Conservation (phyloP, 2,113 vertebrate genomes). For the Pipa parva region DNA sequence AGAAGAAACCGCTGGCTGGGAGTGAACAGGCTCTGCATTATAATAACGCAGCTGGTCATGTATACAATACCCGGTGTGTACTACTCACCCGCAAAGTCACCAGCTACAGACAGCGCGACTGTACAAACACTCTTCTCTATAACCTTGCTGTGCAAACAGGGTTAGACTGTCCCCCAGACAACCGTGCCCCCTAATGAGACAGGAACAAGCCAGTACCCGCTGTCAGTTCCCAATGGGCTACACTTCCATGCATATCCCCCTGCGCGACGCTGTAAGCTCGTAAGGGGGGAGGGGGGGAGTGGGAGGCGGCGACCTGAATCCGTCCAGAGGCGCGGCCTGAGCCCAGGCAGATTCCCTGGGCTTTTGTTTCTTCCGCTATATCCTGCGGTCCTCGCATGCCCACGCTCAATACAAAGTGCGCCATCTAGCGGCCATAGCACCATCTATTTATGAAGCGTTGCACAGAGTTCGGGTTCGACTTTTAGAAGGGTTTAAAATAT, state of each 20-base stretch:
- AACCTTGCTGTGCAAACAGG: too few species aligned
- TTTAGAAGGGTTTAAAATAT: too few species aligned
- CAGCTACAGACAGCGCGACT: too few species aligned
- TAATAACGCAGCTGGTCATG: too few species aligned
- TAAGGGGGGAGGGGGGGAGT: slow-evolving; percentile 8
- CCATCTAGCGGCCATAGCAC: slow-evolving; percentile 17
- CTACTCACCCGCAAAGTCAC: too few species aligned
- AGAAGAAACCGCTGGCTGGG: too few species aligned
- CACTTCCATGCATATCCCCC: slow-evolving; percentile 24
- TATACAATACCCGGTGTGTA: too few species aligned
- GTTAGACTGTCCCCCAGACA: neutral
- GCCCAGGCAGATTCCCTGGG: neutral
- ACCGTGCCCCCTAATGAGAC: slow-evolving; percentile 3
- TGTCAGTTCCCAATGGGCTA: slow-evolving; percentile 23
- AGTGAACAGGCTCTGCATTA: too few species aligned
- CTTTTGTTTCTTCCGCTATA: slow-evolving; percentile 5
- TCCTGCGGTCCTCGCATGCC: too few species aligned
- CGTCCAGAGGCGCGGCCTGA: slow-evolving; percentile 11
- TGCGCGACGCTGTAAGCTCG: slow-evolving; percentile 7
- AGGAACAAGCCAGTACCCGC: neutral
- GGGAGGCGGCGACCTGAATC: neutral
- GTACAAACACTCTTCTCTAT: too few species aligned
- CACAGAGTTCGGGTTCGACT: too few species aligned
- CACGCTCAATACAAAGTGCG: neutral
- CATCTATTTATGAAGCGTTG: too few species aligned